A percentile compares a stretch with the other conserved stretches of the same genome.
Evolutionary conservation across 1,140 invertebrate genomes (phyloP).

Genomic region (Lordiphosa collinella): DNA sequence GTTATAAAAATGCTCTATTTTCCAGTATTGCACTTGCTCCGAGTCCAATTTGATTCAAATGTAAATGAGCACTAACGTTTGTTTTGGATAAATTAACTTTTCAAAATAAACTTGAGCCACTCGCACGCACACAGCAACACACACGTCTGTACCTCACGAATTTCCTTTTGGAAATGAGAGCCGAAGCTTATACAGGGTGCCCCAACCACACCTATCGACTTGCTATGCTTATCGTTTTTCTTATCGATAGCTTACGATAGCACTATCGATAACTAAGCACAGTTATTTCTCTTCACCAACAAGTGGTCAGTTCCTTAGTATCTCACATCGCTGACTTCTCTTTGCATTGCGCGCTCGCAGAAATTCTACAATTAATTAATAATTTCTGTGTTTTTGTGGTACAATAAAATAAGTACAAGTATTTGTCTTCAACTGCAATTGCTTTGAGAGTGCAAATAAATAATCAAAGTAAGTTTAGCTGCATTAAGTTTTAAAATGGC

Average conservation of each 20-base stretch:
- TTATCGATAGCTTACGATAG: too few relatives aligned
- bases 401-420: background rate
- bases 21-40: background rate
- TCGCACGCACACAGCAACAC: background rate
- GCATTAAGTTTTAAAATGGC: background rate
- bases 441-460: conserved; percentile 12
- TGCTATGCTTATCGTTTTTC: too few relatives aligned
- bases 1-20: background rate
- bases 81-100: too few relatives aligned
- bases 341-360: conserved; percentile 11
- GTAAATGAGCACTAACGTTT: background rate
- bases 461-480: conserved; percentile 32
- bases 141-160: background rate
- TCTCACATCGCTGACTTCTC: background rate
- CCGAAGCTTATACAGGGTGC: too few relatives aligned
- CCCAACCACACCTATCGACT: too few relatives aligned
- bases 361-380: conserved; percentile 16
- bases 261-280: too few relatives aligned
- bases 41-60: background rate
- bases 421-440: background rate
- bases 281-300: too few relatives aligned
- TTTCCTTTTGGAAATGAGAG: conserved; percentile 5
- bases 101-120: background rate
- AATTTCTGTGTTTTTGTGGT: conserved; percentile 12
- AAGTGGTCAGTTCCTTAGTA: conserved; percentile 3